These are phyloP conservation scores for Phocoena phocoena DNA, from an alignment of 2,113 vertebrate species.

Conservation along the genomic window DNA sequence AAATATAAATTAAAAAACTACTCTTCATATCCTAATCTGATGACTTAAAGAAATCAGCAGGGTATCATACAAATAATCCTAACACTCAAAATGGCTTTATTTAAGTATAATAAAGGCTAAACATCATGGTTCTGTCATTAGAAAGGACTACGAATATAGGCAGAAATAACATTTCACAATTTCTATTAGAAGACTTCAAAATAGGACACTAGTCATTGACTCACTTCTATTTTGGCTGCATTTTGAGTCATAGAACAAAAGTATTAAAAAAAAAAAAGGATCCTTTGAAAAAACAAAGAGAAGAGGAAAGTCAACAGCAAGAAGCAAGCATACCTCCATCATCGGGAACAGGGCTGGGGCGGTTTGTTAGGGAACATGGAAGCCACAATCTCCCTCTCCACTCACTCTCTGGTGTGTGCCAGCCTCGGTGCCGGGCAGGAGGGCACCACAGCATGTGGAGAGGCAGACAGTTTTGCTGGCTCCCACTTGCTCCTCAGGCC, in stretches of 20 bases:
- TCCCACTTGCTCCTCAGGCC: constrained; percentile 55
- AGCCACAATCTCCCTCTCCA: not conserved
- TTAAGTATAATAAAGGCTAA: constrained; percentile 40
- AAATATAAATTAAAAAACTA: constrained; percentile 42
- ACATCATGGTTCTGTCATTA: not conserved
- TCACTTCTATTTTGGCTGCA: not conserved
- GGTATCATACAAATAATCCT: not conserved
- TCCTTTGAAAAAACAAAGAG: not conserved
- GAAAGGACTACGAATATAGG: not conserved
- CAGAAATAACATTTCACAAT: not conserved
- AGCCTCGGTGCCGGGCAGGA: not conserved
- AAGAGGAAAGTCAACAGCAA: not conserved
- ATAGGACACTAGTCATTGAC: not conserved
- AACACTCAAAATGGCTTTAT: constrained; percentile 30
- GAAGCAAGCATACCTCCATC: not conserved
- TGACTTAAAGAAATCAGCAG: constrained; percentile 8
- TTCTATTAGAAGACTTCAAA: constrained; percentile 10
- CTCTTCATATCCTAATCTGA: not conserved
- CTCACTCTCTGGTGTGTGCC: not conserved
- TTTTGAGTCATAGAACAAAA: not conserved
- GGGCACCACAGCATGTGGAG: not conserved
- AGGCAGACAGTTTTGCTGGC: constrained; percentile 42
- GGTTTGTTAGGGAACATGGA: not conserved
- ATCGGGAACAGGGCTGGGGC: not conserved
- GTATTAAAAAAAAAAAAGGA: not conserved